Percentiles rank a stretch among this genome's conserved stretches.
These are phyloP conservation scores for Aporophyla nigra DNA, from an alignment of 2,888 invertebrate species.

Conservation along the genomic window DNA sequence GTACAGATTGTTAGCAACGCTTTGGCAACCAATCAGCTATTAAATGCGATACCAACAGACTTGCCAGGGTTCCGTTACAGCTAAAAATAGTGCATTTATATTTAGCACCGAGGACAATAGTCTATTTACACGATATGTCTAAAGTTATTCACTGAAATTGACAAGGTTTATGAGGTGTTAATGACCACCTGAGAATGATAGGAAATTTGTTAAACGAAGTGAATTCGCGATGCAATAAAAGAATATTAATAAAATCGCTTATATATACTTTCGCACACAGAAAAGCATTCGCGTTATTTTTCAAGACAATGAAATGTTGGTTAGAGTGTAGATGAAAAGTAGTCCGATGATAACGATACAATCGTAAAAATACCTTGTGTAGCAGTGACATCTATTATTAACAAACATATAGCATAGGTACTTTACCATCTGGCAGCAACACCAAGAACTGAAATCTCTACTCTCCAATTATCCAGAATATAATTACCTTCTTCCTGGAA, in stretches of 20 bases:
- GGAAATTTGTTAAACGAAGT: not conserved
- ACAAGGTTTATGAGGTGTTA: slow-evolving; percentile 16
- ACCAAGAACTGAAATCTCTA: slow-evolving; percentile 10
- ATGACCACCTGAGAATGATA: slow-evolving; percentile 8
- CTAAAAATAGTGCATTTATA: slow-evolving; percentile 71
- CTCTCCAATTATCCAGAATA: slow-evolving; percentile 12
- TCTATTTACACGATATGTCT: slow-evolving; percentile 44
- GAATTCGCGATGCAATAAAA: slow-evolving; percentile 19
- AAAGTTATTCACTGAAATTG: slow-evolving; percentile 22
- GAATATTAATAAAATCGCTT: not conserved
- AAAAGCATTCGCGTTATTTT: slow-evolving; percentile 25
- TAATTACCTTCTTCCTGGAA: slow-evolving; percentile 45
- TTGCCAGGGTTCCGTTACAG: slow-evolving; percentile 71
- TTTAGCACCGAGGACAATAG: slow-evolving; percentile 67
- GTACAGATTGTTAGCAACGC: slow-evolving; percentile 60
- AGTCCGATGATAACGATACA: not conserved
- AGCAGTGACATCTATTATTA: slow-evolving; percentile 23
- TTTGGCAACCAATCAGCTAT: slow-evolving; percentile 77
- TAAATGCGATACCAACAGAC: slow-evolving; percentile 64
- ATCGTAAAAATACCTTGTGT: not conserved
- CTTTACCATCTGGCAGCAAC: slow-evolving; percentile 27
- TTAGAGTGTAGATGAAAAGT: not conserved
- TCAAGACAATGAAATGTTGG: not conserved
- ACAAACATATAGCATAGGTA: not conserved
- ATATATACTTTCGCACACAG: not conserved